phyloP scores from a whole-genome alignment of 2,888 invertebrate species.

The Cremastobaeus sp. region DNA sequence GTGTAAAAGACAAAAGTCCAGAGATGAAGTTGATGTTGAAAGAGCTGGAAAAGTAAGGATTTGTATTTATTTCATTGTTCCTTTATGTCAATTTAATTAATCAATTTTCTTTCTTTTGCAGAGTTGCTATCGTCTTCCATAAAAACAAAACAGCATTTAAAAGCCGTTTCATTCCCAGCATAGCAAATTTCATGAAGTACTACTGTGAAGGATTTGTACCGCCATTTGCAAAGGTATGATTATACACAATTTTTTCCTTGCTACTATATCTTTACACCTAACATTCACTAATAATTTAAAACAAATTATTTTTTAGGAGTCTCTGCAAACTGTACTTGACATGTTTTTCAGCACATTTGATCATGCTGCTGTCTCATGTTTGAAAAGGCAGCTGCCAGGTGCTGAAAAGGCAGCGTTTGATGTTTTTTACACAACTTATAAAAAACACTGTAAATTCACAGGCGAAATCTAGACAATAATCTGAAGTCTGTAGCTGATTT shows the following conservation, averaged over 20 bases:
- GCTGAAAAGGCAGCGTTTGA: conserved; percentile 72
- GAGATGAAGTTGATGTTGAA: conserved; percentile 66
- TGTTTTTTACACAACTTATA: conserved; percentile 68
- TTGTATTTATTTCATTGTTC: conserved; percentile 5
- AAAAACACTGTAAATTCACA: conserved; percentile 73
- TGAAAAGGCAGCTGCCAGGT: conserved; percentile 69
- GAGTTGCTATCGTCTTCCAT: conserved; percentile 65
- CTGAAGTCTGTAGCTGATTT: too few species aligned
- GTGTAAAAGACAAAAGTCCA: conserved; percentile 60
- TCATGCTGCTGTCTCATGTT: conserved; percentile 68
- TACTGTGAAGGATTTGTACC: conserved; percentile 66
- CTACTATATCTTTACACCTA: too few species aligned
- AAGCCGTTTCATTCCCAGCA: conserved; percentile 69
- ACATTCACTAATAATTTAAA: conserved; percentile 7
- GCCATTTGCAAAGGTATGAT: conserved; percentile 69
- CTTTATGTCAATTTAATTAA: not conserved
- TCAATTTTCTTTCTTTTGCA: conserved; percentile 56
- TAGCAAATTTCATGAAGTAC: conserved; percentile 72
- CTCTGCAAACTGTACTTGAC: conserved; percentile 69
- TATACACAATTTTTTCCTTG: too few species aligned
- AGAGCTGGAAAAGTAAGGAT: conserved; percentile 72
- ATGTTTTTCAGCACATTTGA: conserved; percentile 72
- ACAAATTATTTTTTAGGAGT: conserved; percentile 63
- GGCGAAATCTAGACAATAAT: conserved; percentile 74
- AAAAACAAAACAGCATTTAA: conserved; percentile 71